Conservation (phyloP, 2,797 vertebrate species). For the Tinamus major region DNA sequence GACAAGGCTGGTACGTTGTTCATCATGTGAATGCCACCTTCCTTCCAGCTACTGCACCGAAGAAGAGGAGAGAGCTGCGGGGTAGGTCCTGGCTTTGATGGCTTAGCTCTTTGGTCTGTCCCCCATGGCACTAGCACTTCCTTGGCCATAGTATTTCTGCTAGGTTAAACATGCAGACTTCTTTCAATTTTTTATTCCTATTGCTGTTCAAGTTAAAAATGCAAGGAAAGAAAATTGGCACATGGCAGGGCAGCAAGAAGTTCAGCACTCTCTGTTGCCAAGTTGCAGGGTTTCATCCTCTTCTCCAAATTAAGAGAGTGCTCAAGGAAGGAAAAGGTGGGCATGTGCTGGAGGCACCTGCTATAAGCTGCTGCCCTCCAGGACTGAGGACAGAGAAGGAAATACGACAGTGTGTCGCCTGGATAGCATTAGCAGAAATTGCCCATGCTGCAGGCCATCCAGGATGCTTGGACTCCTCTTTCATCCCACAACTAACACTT, state of each 20-base stretch:
- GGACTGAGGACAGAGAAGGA: not conserved
- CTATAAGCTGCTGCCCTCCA: not conserved
- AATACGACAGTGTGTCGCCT: not conserved
- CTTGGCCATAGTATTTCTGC: not conserved
- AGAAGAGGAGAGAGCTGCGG: not conserved
- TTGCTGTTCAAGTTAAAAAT: not conserved
- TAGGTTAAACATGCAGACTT: not conserved
- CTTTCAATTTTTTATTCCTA: not conserved
- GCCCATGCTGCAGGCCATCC: not conserved
- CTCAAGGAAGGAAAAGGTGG: not conserved
- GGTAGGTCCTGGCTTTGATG: fast-evolving
- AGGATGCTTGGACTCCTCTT: not conserved
- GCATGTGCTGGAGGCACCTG: not conserved
- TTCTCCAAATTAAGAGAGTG: not conserved
- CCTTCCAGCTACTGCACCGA: not conserved
- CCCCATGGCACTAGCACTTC: not conserved
- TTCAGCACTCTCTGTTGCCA: not conserved
- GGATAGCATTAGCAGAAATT: not conserved
- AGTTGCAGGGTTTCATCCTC: not conserved
- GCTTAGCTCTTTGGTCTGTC: not conserved
- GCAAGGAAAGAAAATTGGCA: not conserved
- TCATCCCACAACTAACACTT: not conserved
- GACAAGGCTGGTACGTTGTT: not conserved
- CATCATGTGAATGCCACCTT: not conserved
- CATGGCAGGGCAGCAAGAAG: not conserved